Evolutionary conservation across 2,113 vertebrate species (phyloP).

Genomic region (Apaloderma vittatum): DNA sequence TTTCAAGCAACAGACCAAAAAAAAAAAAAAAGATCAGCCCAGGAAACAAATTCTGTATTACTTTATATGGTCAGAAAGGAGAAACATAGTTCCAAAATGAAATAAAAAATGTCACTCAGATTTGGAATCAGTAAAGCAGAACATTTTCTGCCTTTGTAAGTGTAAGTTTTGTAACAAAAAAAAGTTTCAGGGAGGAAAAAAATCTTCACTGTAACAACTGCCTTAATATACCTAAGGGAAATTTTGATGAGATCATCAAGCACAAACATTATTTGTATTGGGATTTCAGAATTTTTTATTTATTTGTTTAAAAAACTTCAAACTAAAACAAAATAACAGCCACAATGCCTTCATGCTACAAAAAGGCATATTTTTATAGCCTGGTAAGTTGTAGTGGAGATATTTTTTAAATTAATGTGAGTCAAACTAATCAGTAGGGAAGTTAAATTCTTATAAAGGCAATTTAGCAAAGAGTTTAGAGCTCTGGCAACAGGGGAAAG

Average conservation of each 20-base stretch:
- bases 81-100: not conserved
- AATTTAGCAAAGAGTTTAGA: constrained; percentile 55
- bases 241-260: not conserved
- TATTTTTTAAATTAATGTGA: constrained; percentile 60
- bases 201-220: not conserved
- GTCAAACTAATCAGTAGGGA: constrained; percentile 49
- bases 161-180: not conserved
- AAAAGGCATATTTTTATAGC: constrained; percentile 13
- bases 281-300: not conserved
- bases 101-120: not conserved
- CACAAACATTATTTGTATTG: not conserved
- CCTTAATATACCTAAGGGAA: not conserved
- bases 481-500: constrained; percentile 21
- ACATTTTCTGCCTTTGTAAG: not conserved
- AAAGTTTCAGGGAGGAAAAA: not conserved
- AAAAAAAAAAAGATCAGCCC: not conserved
- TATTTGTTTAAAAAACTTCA: not conserved
- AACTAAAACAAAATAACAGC: not conserved
- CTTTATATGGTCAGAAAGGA: not conserved
- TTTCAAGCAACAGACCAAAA: not conserved
- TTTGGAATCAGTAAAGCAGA: not conserved
- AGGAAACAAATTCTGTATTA: not conserved
- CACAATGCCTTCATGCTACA: not conserved
- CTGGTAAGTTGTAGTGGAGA: not conserved
- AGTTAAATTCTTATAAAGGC: constrained; percentile 60